These are phyloP conservation scores for Ptychobarbus kaznakovi DNA, from an alignment of 2,797 vertebrate species.

Conservation along the genomic window DNA sequence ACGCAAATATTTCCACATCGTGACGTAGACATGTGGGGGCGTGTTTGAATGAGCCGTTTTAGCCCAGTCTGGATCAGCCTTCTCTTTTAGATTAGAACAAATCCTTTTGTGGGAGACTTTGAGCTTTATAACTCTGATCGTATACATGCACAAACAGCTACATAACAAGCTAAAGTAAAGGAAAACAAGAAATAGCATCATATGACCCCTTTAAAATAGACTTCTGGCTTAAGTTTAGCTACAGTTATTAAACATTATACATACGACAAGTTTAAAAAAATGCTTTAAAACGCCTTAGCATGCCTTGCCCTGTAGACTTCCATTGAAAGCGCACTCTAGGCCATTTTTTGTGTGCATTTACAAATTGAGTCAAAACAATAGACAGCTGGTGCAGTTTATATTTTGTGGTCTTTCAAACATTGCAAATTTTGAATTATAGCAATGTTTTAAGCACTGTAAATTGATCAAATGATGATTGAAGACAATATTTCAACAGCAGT, in stretches of 20 bases:
- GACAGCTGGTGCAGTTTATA: not conserved
- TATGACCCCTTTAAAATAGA: not conserved
- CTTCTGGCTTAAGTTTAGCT: not conserved
- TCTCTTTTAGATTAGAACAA: no score
- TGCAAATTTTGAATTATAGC: not conserved
- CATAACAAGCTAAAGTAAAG: no score
- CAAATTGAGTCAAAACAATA: not conserved
- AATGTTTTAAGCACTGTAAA: constrained; percentile 4
- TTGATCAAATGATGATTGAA: constrained; percentile 20
- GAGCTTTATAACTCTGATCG: no score
- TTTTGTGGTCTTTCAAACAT: not conserved
- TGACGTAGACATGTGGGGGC: no score
- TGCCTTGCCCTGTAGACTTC: not conserved
- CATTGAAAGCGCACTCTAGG: not conserved
- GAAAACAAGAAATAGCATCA: no score
- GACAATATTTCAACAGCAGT: constrained; percentile 48
- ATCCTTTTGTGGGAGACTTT: no score
- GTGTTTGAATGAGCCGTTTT: no score
- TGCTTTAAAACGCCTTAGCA: no score
- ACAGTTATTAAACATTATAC: not conserved
- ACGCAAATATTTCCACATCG: no score
- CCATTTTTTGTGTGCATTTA: not conserved
- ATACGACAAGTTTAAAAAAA: not conserved
- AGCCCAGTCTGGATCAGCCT: no score
- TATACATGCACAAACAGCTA: no score